Evolutionary conservation across 2,113 vertebrate species (phyloP).

Genomic region (Onychorhynchus coronatus): DNA sequence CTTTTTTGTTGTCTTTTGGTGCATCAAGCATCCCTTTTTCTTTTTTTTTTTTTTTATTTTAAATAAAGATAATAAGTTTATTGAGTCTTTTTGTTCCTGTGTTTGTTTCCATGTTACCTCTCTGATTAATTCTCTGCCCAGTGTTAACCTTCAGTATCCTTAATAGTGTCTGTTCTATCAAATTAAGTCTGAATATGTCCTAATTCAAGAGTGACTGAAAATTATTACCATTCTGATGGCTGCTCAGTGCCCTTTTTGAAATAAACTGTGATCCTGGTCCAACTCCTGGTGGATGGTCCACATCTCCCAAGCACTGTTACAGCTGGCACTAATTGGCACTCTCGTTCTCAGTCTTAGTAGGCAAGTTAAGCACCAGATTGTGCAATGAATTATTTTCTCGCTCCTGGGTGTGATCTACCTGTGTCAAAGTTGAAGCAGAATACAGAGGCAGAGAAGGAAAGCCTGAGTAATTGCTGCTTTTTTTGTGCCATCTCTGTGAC

Average conservation of each 20-base stretch:
- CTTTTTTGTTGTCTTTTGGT: background rate
- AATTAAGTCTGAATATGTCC: background rate
- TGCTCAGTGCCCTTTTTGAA: background rate
- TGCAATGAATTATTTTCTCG: constrained; percentile 3
- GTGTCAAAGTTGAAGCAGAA: constrained; percentile 11
- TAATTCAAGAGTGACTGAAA: background rate
- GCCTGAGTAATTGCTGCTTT: background rate
- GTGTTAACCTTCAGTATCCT: background rate
- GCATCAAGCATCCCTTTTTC: background rate
- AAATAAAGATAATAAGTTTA: background rate
- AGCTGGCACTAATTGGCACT: background rate
- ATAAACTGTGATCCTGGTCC: background rate
- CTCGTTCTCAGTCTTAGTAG: background rate
- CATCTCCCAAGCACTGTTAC: background rate
- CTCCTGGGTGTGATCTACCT: background rate
- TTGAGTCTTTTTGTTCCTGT: background rate
- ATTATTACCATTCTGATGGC: background rate
- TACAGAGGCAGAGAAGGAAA: background rate
- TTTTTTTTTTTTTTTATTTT: background rate
- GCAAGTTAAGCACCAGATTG: background rate
- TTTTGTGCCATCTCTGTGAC: background rate
- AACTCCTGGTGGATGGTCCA: background rate
- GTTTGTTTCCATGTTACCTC: background rate
- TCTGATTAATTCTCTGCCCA: background rate
- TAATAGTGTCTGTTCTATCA: background rate